Evolutionary conservation across 2,113 vertebrate species (phyloP).

Genomic region (Meriones unguiculatus): DNA sequence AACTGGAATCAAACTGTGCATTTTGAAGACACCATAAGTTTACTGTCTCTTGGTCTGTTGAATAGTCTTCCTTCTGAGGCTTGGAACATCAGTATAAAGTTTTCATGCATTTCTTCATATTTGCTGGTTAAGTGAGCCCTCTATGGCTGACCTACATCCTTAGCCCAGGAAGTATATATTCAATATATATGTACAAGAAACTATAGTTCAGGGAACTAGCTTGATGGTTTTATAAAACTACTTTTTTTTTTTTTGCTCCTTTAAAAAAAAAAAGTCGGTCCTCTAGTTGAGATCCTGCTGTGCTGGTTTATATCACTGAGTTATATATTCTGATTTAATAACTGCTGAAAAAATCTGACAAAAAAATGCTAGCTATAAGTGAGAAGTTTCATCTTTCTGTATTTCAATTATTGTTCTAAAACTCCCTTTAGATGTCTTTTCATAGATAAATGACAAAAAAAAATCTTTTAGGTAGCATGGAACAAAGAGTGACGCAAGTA

Average conservation of each 20-base stretch:
- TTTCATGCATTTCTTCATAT: not conserved
- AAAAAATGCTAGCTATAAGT: constrained; percentile 29
- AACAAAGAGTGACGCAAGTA: not conserved
- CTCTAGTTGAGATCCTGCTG: not conserved
- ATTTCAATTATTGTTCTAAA: constrained; percentile 12
- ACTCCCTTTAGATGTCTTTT: not conserved
- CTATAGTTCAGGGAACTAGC: not conserved
- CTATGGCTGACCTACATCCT: not conserved
- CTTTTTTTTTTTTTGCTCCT: not conserved
- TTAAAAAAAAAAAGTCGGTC: not conserved
- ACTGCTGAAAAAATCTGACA: not conserved
- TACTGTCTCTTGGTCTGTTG: not conserved
- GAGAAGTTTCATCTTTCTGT: constrained; percentile 27
- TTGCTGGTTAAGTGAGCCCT: not conserved
- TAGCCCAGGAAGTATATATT: not conserved
- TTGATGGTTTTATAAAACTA: not conserved
- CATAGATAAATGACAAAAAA: not conserved
- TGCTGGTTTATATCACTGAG: not conserved
- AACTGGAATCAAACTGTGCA: not conserved
- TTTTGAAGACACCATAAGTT: not conserved
- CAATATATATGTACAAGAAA: not conserved
- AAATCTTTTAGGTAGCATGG: not conserved
- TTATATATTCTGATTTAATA: constrained; percentile 36
- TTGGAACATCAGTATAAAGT: not conserved
- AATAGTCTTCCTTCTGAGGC: not conserved